Conservation (phyloP, 2,888 invertebrate genomes). For the Deilephila elpenor region DNA sequence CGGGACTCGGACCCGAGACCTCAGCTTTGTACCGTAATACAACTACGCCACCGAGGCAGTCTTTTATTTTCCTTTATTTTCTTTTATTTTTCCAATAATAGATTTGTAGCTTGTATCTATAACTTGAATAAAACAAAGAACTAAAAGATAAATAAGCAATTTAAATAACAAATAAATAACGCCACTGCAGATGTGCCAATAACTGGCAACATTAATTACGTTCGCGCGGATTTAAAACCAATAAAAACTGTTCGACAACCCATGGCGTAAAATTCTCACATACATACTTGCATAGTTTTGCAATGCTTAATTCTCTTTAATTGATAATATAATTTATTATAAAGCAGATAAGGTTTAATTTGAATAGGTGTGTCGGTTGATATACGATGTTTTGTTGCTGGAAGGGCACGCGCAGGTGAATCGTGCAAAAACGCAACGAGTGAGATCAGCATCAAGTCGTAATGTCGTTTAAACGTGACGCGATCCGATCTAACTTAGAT, state of each 20-base stretch:
- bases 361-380: background rate
- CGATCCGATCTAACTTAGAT: slow-evolving; percentile 44
- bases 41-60: no score
- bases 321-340: background rate
- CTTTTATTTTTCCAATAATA: no score
- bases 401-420: slow-evolving; percentile 51
- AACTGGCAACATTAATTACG: slow-evolving; percentile 31
- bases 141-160: background rate
- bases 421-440: slow-evolving; percentile 76
- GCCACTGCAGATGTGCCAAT: slow-evolving; percentile 29
- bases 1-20: no score
- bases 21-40: no score
- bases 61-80: no score
- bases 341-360: slow-evolving; percentile 4
- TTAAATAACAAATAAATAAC: slow-evolving; percentile 32
- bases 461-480: slow-evolving; percentile 67
- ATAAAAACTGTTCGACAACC: slow-evolving; percentile 36
- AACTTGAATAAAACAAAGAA: background rate
- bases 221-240: slow-evolving; percentile 34
- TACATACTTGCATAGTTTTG: slow-evolving; percentile 36
- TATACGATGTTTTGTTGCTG: slow-evolving; percentile 13
- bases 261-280: slow-evolving; percentile 51
- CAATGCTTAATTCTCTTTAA: background rate
- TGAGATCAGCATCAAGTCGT: slow-evolving; percentile 70
- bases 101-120: background rate